A percentile compares a stretch with the other conserved stretches of the same genome.
Evolutionary conservation across 2,113 vertebrate species (phyloP).

Genomic region (Atrichornis clamosus): DNA sequence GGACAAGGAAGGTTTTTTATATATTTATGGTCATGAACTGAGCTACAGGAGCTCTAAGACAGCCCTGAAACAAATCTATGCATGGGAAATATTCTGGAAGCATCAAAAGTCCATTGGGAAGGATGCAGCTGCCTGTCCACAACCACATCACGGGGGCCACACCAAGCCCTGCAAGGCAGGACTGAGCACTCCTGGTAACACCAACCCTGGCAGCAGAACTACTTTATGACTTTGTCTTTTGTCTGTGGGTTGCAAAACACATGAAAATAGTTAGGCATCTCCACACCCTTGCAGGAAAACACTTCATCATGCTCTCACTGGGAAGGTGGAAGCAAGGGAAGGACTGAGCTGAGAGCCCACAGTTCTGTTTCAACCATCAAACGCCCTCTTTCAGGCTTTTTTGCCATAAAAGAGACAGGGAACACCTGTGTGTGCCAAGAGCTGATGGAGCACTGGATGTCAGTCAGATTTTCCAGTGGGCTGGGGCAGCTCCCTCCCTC

Average conservation of each 20-base stretch:
- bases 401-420: background rate
- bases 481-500: background rate
- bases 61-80: background rate
- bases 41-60: background rate
- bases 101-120: background rate
- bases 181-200: background rate
- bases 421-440: accelerated
- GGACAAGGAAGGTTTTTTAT: background rate
- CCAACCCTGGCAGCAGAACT: background rate
- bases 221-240: background rate
- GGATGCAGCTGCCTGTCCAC: background rate
- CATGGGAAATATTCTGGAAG: background rate
- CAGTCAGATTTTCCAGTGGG: background rate
- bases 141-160: background rate
- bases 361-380: background rate
- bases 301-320: background rate
- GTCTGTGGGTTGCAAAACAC: background rate
- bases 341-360: background rate
- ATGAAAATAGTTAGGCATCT: background rate
- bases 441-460: background rate
- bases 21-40: background rate
- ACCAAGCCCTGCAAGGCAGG: background rate
- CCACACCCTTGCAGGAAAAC: background rate
- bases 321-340: background rate
- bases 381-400: background rate